A percentile compares a stretch with the other conserved stretches of the same genome.
These are phyloP conservation scores for Anoplophora glabripennis DNA, from an alignment of 1,140 invertebrate species.

Conservation along the genomic window DNA sequence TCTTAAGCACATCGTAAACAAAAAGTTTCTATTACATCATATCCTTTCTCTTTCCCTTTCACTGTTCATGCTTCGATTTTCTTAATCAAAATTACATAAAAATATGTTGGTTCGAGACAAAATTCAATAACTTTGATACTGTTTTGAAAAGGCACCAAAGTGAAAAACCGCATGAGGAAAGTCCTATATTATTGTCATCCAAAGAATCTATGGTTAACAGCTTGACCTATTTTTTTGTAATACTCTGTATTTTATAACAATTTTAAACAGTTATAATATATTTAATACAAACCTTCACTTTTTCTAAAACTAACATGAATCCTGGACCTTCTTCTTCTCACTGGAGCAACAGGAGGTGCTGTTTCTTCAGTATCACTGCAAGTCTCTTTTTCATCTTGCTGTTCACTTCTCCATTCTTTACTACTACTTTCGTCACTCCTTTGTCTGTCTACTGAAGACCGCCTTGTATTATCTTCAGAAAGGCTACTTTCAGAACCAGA, in stretches of 20 bases:
- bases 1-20: too few species aligned
- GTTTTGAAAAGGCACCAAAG: constrained; percentile 40
- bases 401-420: constrained; percentile 65
- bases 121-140: constrained; percentile 34
- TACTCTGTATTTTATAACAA: neutral
- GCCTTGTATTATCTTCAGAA: constrained; percentile 58
- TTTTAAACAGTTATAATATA: neutral
- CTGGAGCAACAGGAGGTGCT: constrained; percentile 45
- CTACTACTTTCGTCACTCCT: constrained; percentile 57
- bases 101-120: neutral
- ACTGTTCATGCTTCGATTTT: too few species aligned
- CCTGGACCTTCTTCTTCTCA: constrained; percentile 57
- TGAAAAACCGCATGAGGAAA: neutral
- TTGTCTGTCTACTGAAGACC: constrained; percentile 7
- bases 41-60: too few species aligned
- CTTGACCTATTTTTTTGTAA: too few species aligned
- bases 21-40: too few species aligned
- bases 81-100: too few species aligned
- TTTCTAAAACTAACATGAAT: constrained; percentile 66
- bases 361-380: constrained; percentile 59
- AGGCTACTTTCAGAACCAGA: constrained; percentile 83
- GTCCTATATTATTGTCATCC: neutral
- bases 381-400: constrained; percentile 68
- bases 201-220: neutral
- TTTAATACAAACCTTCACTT: constrained; percentile 57